Base-by-base conservation (phyloP, 2,113 vertebrate genomes). In the Sinocyclocheilus rhinocerous region DNA sequence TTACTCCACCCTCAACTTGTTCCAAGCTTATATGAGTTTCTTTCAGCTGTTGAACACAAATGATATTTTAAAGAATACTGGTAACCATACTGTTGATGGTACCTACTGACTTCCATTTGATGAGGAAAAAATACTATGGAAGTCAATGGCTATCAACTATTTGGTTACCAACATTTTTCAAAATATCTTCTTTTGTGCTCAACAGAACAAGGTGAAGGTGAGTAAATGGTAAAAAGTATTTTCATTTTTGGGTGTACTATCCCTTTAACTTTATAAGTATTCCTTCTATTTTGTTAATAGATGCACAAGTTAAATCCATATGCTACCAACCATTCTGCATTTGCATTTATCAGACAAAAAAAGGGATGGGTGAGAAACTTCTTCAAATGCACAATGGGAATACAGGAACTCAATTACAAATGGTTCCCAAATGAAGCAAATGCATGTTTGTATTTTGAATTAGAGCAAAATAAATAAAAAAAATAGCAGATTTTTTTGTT, bases 401-500 rank as follows among this genome's bases (percentile, higher is more conserved):
- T n/a, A 61, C 57, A 61, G 57, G 57, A 61, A 24, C 45, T 52
- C 42, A 0, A 3, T 45, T 45, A 10, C 9, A 45, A 45, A 45
- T 11, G 42, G 42, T 42, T 42, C 39, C 42, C 42, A 42, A 42
- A 42, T 42, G 42, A 42, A 42, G 42, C 8, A 42, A 42, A 42
- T 42, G 8, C 42, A 42, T 42, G 42, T 42, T 42, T 8, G 8
- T 42, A 42, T 42, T 42, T 42, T 9, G 42, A 42, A 42, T 42
- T 1, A 42, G 42, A 42, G 42, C 42, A 42, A 42, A 42, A 8
- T 42, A 42, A 42, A 42, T 1, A 42, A 20, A 33, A 42, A 59
- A 33, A 61, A 36, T 4, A 63, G 80, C 26, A n/a, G n/a, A 42
- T 24, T 22, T 81, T 42, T 4, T 39, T 92, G 0, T 4, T 59